phyloP scores from a whole-genome alignment of 2,113 vertebrate genomes.

The Aegotheles bennettii region DNA sequence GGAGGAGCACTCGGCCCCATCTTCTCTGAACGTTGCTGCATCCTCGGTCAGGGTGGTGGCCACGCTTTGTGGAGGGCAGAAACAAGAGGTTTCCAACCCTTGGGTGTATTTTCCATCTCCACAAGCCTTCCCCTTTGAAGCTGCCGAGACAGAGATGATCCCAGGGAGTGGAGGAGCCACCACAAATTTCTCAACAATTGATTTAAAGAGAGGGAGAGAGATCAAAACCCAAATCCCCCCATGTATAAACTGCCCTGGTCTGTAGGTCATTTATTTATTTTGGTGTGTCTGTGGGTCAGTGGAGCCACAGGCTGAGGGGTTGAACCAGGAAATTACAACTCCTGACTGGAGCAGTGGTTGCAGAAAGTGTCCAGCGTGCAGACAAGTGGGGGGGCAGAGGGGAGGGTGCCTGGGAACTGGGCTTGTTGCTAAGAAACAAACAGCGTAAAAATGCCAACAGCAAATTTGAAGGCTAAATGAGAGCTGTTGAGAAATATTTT shows the following conservation, averaged over 20 bases:
- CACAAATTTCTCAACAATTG: neutral
- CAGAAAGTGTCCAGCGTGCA: neutral
- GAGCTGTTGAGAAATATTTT: neutral
- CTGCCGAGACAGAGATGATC: neutral
- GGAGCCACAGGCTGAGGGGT: neutral
- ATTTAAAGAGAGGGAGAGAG: neutral
- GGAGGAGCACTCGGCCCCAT: neutral
- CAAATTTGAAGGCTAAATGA: neutral
- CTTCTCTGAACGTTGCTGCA: neutral
- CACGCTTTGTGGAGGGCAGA: rapidly evolving
- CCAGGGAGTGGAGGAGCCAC: neutral
- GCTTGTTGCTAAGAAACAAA: conserved; percentile 41
- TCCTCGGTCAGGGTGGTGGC: neutral
- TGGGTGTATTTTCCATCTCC: neutral
- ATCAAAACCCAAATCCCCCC: too few species aligned
- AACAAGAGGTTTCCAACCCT: neutral
- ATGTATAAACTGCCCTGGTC: neutral
- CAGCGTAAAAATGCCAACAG: neutral
- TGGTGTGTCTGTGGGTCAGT: neutral
- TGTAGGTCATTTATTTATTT: neutral
- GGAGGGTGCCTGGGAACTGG: neutral
- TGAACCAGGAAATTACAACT: neutral
- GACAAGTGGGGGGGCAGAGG: neutral
- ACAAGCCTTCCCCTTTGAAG: neutral
- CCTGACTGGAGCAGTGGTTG: neutral